Evolutionary conservation across 1,140 invertebrate genomes (phyloP).

Genomic region (Ceratosolen fusciceps): DNA sequence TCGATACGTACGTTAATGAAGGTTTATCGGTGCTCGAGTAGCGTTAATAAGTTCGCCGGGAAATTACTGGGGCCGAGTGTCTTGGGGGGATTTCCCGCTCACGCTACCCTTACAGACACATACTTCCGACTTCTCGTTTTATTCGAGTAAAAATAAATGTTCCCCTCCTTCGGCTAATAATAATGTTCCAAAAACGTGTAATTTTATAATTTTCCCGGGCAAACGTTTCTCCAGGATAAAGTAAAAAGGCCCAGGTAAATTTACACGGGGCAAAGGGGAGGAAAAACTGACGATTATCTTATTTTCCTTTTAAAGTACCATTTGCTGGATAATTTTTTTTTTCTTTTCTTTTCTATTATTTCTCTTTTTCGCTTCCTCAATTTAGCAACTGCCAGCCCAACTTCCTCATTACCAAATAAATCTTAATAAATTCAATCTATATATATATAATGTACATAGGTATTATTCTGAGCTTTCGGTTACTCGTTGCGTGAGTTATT

Average conservation of each 20-base stretch:
- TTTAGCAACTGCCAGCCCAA: no score
- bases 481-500: no score
- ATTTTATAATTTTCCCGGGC: neutral
- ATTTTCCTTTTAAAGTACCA: neutral
- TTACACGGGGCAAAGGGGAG: neutral
- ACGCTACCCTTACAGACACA: neutral
- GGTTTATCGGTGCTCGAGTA: slow-evolving; percentile 3
- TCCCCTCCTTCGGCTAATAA: neutral
- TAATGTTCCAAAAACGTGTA: neutral
- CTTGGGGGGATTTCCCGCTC: neutral
- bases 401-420: no score
- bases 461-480: no score
- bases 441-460: no score
- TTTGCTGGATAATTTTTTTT: neutral
- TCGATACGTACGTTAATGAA: slow-evolving; percentile 17
- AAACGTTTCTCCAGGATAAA: neutral
- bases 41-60: neutral
- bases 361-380: no score
- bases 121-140: neutral
- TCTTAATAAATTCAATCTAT: no score
- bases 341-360: neutral
- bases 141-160: neutral
- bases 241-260: neutral
- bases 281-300: neutral
- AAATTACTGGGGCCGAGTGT: slow-evolving; percentile 4